phyloP scores from a whole-genome alignment of 2,797 vertebrate species.

The Choloepus didactylus region DNA sequence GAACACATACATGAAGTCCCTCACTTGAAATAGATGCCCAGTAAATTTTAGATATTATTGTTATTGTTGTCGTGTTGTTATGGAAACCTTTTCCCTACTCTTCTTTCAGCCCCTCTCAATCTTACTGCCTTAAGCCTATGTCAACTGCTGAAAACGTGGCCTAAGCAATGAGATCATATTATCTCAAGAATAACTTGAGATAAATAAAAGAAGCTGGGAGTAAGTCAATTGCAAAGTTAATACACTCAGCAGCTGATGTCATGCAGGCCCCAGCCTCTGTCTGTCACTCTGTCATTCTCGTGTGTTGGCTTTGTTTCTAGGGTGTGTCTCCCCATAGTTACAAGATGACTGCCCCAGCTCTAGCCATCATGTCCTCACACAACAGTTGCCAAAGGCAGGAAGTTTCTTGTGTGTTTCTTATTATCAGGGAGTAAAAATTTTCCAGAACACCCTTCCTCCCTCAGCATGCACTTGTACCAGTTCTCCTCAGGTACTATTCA shows the following conservation, averaged over 20 bases:
- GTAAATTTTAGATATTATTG: neutral
- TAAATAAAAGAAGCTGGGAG: neutral
- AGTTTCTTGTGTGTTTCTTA: constrained; percentile 23
- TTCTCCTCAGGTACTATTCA: neutral
- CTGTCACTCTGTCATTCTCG: neutral
- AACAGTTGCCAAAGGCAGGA: neutral
- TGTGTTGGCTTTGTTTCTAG: neutral
- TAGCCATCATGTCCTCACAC: neutral
- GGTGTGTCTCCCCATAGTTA: neutral
- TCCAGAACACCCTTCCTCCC: neutral
- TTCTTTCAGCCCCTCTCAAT: neutral
- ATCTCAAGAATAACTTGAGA: neutral
- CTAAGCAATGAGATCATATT: neutral
- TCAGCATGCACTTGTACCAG: neutral
- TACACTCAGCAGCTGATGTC: neutral
- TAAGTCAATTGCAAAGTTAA: neutral
- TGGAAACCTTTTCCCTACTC: neutral
- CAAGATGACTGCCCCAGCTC: neutral
- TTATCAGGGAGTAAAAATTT: neutral
- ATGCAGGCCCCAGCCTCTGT: neutral
- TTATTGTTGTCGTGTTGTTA: neutral
- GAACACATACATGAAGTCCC: neutral
- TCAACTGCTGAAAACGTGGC: neutral
- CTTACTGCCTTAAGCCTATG: neutral
- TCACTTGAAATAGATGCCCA: neutral